Conservation (phyloP, 2,113 vertebrate genomes). For the Galemys pyrenaicus region DNA sequence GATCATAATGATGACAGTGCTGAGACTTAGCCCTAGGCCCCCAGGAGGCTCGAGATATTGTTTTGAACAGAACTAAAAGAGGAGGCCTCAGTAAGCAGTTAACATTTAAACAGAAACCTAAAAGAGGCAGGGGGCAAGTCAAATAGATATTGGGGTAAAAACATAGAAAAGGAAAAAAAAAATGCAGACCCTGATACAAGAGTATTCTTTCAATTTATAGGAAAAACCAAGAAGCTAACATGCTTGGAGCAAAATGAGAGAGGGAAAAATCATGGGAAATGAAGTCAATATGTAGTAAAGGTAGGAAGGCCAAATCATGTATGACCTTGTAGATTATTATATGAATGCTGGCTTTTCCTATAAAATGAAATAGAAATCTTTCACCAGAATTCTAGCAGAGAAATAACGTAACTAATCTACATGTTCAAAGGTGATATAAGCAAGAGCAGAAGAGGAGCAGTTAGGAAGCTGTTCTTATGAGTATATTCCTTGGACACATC, state of each 20-base stretch:
- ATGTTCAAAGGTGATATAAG: not conserved
- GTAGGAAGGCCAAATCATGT: not conserved
- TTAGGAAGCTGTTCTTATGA: not conserved
- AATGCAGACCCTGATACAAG: not conserved
- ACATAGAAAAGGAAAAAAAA: not conserved
- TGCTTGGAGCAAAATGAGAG: not conserved
- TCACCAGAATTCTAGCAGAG: not conserved
- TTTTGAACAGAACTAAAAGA: not conserved
- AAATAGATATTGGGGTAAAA: not conserved
- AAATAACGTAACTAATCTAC: not conserved
- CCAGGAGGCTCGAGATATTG: not conserved
- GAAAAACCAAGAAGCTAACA: not conserved
- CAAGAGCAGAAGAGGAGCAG: not conserved
- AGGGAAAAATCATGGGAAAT: not conserved
- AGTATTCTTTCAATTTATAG: not conserved
- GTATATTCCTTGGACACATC: not conserved
- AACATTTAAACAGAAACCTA: not conserved
- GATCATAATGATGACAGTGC: too few species aligned
- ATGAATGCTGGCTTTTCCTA: not conserved
- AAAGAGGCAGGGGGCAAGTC: not conserved
- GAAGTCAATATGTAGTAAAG: not conserved
- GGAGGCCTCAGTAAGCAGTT: not conserved
- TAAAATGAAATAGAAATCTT: not conserved
- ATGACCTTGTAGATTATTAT: not conserved
- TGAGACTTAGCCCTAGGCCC: too few species aligned